Base-by-base conservation (phyloP, 1,140 invertebrate genomes). In the Drosophila insularis region DNA sequence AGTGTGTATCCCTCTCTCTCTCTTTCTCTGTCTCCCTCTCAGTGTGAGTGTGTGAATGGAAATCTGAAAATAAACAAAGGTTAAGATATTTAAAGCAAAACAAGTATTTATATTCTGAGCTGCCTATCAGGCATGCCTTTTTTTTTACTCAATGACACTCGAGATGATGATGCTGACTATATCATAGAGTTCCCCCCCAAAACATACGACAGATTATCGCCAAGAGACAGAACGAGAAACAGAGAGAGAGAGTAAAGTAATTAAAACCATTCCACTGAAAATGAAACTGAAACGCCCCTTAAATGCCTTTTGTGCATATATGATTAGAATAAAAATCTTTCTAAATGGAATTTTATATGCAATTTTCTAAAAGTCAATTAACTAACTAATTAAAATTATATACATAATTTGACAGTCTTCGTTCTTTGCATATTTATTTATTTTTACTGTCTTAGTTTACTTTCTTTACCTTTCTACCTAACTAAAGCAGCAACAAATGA, bases 211-310 rank as follows among this genome's bases (percentile, higher is more conserved):
- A 43, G 13, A 31, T 27, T 31, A 55, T 31, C 11, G 53, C 13
- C n/a, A 8, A 35, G 54, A 32, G 14, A 21, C 13, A 32, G 32
- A 35, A 31, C 27, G 27, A 27, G 27, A 35, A 17, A 32, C 7
- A 64, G 50, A 58, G 6, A 56, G 27, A 10, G 10, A 31, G 63
- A 11, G 8, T 50, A 21, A 32, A 27, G 53, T 68, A 68, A 75
- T 75, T 59, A 66, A 68, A 75, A 50, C 62, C 56, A 75, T 17
- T 40, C 21, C 7, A 68, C 61, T 61, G 63, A 74, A 74, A 74
- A 17, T 19, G 59, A 75, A 59, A 75, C 39, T 37, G 46, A 73
- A 54, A 75, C 73, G 73, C 73, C 73, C 73, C 54, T 53, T 56
- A 46, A 68, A 60, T 35, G 17, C 17, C 53, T 10, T 35, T 35